phyloP scores from a whole-genome alignment of 2,113 vertebrate species.

The Noturus placidus region DNA sequence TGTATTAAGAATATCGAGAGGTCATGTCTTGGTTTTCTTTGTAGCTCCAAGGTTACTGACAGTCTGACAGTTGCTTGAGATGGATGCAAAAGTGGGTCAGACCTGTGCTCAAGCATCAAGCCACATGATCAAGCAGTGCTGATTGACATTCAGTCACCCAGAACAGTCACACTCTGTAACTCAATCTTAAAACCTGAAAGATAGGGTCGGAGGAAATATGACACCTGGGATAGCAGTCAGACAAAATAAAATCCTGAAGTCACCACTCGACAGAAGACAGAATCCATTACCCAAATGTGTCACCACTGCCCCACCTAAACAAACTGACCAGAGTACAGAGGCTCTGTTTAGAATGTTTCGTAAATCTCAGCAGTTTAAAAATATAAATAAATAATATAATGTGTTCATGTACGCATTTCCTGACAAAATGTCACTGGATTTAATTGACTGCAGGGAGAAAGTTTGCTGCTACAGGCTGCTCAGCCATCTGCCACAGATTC shows the following conservation, averaged over 20 bases:
- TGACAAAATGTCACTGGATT: slow-evolving; percentile 45
- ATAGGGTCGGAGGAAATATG: not conserved
- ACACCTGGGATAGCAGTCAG: slow-evolving; percentile 6
- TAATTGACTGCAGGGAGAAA: slow-evolving; percentile 41
- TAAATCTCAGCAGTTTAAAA: not conserved
- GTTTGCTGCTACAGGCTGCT: slow-evolving; percentile 55
- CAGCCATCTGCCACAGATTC: slow-evolving; percentile 66
- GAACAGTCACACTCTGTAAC: slow-evolving; percentile 18
- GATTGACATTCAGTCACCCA: slow-evolving; percentile 8
- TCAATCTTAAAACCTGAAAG: slow-evolving; percentile 1
- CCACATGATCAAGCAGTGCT: not conserved
- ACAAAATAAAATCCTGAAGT: not conserved
- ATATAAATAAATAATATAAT: not conserved
- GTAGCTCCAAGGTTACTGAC: slow-evolving; percentile 29
- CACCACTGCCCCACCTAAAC: not conserved
- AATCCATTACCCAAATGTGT: slow-evolving; percentile 4
- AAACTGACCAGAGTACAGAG: slow-evolving; percentile 29
- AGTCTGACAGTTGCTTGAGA: slow-evolving; percentile 19
- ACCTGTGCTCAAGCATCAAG: not conserved
- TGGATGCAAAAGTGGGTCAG: slow-evolving; percentile 14
- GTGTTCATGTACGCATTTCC: slow-evolving; percentile 31
- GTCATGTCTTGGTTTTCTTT: slow-evolving; percentile 30
- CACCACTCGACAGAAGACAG: not conserved
- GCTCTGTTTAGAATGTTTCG: not conserved
- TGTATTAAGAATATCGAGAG: slow-evolving; percentile 9